phyloP scores from a whole-genome alignment of 2,888 invertebrate species.

The Pristionchus maxplancki region DNA sequence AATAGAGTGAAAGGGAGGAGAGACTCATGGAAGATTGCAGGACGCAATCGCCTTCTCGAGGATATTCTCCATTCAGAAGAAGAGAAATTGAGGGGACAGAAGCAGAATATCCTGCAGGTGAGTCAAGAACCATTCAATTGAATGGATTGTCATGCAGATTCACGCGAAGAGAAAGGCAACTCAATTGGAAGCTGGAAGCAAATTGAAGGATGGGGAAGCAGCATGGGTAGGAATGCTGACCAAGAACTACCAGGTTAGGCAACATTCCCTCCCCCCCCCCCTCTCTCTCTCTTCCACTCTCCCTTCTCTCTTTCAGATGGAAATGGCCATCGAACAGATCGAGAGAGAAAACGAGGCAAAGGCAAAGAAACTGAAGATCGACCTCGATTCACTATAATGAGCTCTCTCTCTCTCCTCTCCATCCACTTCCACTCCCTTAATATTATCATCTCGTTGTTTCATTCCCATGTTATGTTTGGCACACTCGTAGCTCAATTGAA shows the following conservation, averaged over 20 bases:
- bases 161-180: slow-evolving; percentile 69
- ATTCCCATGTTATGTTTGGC: neutral
- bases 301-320: slow-evolving; percentile 69
- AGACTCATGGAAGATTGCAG: neutral
- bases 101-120: slow-evolving; percentile 46
- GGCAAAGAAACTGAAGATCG: slow-evolving; percentile 57
- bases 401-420: neutral
- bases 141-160: slow-evolving; percentile 60
- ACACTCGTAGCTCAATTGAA: neutral
- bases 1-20: neutral
- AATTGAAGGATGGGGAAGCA: slow-evolving; percentile 65
- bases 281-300: neutral
- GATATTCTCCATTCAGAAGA: slow-evolving; percentile 44
- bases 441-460: neutral
- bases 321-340: slow-evolving; percentile 65
- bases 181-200: slow-evolving; percentile 71
- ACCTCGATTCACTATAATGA: slow-evolving; percentile 40
- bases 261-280: neutral
- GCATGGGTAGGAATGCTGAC: slow-evolving; percentile 67
- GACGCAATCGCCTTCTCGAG: slow-evolving; percentile 10
- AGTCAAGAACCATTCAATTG: neutral
- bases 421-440: neutral
- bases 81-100: slow-evolving; percentile 16
- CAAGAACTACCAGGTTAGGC: slow-evolving; percentile 66
- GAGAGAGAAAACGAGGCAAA: slow-evolving; percentile 55